Percentiles rank a stretch among this genome's conserved stretches.
Evolutionary conservation across 2,113 vertebrate species (phyloP).

Genomic region (Gymnarchus niloticus): DNA sequence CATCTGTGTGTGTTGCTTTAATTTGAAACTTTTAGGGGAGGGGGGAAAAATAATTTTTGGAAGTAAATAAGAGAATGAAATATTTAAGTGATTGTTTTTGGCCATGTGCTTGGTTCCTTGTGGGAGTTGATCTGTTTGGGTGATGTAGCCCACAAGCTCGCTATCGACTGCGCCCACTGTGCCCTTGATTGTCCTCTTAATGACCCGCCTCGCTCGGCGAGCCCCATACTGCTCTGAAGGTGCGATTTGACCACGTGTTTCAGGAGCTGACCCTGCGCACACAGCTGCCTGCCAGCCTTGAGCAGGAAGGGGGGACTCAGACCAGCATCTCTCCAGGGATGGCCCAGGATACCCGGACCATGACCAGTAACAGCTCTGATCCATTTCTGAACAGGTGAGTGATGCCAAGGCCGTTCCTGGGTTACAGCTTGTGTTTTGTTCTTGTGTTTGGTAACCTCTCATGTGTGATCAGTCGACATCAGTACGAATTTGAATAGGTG

Average conservation of each 20-base stretch:
- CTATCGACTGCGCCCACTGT: too few relatives aligned
- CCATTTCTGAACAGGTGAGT: constrained; percentile 96
- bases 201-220: neutral
- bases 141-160: neutral
- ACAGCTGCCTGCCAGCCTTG: constrained; percentile 86
- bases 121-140: neutral
- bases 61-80: constrained; percentile 1
- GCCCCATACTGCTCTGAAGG: neutral
- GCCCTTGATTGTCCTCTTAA: neutral
- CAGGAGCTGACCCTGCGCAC: constrained; percentile 94
- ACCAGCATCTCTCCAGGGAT: constrained; percentile 89
- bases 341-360: constrained; percentile 91
- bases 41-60: too few relatives aligned
- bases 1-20: constrained; percentile 20
- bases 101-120: constrained; percentile 12
- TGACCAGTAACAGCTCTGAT: constrained; percentile 98
- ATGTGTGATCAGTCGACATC: too few relatives aligned
- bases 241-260: constrained; percentile 27
- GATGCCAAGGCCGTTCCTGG: too few relatives aligned
- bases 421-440: neutral
- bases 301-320: constrained; percentile 81
- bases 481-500: too few relatives aligned
- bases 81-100: constrained; percentile 20
- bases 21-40: too few relatives aligned
- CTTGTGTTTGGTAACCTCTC: neutral